Conservation (phyloP, 2,797 vertebrate species). For the Acipenser ruthenus region DNA sequence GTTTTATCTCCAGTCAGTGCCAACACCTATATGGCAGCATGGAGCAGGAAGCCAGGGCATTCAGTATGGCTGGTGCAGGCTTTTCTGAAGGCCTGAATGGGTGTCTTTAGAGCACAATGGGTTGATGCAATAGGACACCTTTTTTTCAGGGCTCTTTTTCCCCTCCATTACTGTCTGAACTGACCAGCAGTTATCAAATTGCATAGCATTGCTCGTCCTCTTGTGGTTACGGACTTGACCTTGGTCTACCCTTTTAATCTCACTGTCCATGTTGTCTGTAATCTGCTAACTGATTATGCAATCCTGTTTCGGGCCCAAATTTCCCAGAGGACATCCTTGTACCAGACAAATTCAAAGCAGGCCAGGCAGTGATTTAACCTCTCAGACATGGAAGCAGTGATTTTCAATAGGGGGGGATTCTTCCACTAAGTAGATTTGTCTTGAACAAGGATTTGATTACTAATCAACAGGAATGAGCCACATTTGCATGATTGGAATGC, state of each 20-base stretch:
- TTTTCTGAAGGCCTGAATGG: neutral
- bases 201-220: slow-evolving; percentile 13
- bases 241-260: slow-evolving; percentile 20
- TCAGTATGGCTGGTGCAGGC: too few relatives aligned
- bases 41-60: too few relatives aligned
- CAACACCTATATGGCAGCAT: too few relatives aligned
- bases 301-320: slow-evolving; percentile 25
- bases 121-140: neutral
- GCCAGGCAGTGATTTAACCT: neutral
- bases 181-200: slow-evolving; percentile 18
- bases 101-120: neutral
- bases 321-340: slow-evolving; percentile 25
- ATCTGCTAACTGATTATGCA: slow-evolving; percentile 26
- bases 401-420: neutral
- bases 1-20: too few relatives aligned
- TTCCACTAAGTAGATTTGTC: neutral
- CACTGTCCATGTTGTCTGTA: slow-evolving; percentile 25
- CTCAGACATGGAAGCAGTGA: slow-evolving; percentile 1
- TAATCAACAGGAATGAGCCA: neutral
- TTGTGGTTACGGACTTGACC: slow-evolving; percentile 16
- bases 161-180: slow-evolving; percentile 12
- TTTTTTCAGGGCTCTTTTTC: neutral
- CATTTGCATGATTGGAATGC: too few relatives aligned
- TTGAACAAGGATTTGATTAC: neutral
- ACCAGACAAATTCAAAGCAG: slow-evolving; percentile 4